Evolutionary conservation across 2,113 vertebrate species (phyloP), one percentile per base, ranked within the genome.

Genomic region (Jacana jacana): DNA sequence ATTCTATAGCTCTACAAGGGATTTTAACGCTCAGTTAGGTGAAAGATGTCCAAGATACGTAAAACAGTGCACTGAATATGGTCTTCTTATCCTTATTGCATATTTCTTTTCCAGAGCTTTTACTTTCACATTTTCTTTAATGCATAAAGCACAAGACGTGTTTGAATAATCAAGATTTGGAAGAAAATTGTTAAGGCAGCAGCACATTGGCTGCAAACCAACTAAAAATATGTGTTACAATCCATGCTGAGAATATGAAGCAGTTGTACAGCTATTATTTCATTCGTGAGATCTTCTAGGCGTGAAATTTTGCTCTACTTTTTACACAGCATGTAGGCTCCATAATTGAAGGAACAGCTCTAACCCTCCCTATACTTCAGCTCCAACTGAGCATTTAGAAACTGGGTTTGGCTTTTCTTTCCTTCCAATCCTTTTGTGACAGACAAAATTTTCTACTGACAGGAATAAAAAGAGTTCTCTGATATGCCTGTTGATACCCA

Each of bases 121-220:
- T 88, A 35, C 31, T 96, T 94, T 80, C 60, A 63, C 22, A 39
- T 80, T 91, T 82, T 77, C 54, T 86, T 96, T 46, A 86, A 88
- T 48, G 71, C 33, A 35, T 70, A 83, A 68, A 88, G 54, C 68
- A 88, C 40, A 7, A 93, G 71, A 81, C 27, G 42, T 17, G 28
- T 89, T 70, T 91, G 85, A 93, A 91, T 73, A 96, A 91, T 68
- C 51, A 90, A 68, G 82, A 71, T 76, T 92, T 49, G 64, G 83
- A 81, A 81, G 80, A 68, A 95, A 93, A 94, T 79, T 83, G 64
- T 70, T 88, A 93, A 91, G 83, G 65, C 80, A 95, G 92, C 89
- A 93, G 90, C 48, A 84, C 6, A 48, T 35, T 96, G 95, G 92
- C 95, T 91, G 75, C 86, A 86, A 86, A 94, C 33, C 90, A 91